Evolutionary conservation across 2,797 vertebrate genomes (phyloP).

Genomic region (Halcyon chelicuti): DNA sequence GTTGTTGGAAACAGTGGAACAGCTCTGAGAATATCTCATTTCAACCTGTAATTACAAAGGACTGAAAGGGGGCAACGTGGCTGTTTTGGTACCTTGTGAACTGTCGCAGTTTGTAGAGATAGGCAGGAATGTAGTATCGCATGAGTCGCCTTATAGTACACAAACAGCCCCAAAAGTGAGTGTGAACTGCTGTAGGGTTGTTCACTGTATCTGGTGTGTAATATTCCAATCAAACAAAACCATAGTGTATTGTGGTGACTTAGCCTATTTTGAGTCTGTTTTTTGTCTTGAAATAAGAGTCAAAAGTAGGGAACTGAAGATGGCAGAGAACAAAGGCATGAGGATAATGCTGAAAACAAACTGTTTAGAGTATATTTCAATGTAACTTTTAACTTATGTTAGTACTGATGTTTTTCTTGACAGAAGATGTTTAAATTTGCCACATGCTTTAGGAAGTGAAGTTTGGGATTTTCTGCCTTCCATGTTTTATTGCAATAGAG

Average conservation of each 20-base stretch:
- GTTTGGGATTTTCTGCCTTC: background rate
- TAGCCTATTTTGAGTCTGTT: background rate
- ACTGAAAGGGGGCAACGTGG: rapidly evolving
- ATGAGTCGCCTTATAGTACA: background rate
- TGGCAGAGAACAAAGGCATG: background rate
- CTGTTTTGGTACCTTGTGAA: background rate
- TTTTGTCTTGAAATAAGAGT: background rate
- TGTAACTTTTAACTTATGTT: background rate
- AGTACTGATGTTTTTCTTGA: background rate
- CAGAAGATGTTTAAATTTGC: background rate
- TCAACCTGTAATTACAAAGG: background rate
- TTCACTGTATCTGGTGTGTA: background rate
- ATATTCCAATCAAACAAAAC: background rate
- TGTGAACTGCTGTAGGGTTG: background rate
- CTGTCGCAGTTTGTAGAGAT: background rate
- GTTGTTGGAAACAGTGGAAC: background rate
- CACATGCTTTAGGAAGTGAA: background rate
- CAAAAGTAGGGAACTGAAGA: background rate
- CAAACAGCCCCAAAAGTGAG: background rate
- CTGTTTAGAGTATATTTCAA: background rate
- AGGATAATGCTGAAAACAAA: background rate
- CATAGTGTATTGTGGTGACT: background rate
- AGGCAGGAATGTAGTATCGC: background rate
- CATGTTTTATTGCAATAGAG: rapidly evolving
- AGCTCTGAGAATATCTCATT: background rate